Evolutionary conservation across 1,140 invertebrate species (phyloP).

Genomic region (Drosophila novamexicana): DNA sequence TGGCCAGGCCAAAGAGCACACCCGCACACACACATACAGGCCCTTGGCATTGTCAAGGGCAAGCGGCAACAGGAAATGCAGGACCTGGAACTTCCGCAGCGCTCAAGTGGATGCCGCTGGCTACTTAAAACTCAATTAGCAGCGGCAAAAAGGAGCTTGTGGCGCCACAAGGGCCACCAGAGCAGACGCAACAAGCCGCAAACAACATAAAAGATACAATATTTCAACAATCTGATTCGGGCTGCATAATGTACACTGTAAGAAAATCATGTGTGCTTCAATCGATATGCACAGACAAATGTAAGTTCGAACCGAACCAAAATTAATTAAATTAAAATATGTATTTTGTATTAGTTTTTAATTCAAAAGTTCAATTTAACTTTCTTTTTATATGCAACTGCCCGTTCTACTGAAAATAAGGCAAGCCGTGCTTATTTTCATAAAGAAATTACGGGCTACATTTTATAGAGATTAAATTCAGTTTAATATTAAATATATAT

Average conservation of each 20-base stretch:
- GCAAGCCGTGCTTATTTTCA: no score
- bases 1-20: not conserved
- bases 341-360: no score
- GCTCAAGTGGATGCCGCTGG: constrained; percentile 59
- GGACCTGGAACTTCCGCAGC: constrained; percentile 46
- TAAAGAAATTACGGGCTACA: no score
- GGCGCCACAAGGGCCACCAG: constrained; percentile 55
- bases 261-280: not conserved
- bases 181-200: constrained; percentile 34
- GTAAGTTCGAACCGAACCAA: no score
- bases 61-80: constrained; percentile 50
- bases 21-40: not conserved
- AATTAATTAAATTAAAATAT: no score
- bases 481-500: no score
- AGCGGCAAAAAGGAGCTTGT: constrained; percentile 39
- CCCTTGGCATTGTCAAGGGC: constrained; percentile 35
- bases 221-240: constrained; percentile 17
- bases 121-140: constrained; percentile 67
- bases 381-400: no score
- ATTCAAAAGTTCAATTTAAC: no score
- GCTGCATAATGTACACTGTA: not conserved
- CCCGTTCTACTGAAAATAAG: no score
- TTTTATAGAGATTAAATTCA: no score
- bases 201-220: constrained; percentile 61
- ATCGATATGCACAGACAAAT: no score